Evolutionary conservation across 2,113 vertebrate genomes (phyloP).

Genomic region (Bufo bufo): DNA sequence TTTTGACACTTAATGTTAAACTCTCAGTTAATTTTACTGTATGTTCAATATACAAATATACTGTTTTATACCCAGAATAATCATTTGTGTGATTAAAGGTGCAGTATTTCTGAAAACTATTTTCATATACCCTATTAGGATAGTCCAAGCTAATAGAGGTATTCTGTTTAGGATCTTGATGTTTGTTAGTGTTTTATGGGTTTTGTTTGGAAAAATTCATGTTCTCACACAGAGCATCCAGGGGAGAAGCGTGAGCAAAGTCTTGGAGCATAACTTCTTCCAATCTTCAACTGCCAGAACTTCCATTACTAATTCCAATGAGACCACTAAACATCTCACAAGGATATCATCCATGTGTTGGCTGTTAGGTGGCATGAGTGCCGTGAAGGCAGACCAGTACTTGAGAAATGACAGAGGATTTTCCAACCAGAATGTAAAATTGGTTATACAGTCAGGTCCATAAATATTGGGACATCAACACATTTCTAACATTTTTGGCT

Average conservation of each 20-base stretch:
- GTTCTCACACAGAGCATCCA: background rate
- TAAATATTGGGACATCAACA: no score
- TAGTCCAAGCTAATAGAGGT: no score
- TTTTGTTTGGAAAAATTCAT: slow-evolving; percentile 31
- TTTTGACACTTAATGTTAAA: no score
- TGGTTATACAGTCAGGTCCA: no score
- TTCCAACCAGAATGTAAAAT: background rate
- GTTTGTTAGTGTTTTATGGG: slow-evolving; percentile 44
- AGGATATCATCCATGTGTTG: slow-evolving; percentile 5
- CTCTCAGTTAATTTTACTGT: no score
- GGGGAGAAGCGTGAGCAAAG: background rate
- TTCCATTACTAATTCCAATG: slow-evolving; percentile 43
- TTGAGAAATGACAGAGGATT: background rate
- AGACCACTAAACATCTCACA: background rate
- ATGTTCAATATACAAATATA: no score
- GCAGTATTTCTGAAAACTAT: no score
- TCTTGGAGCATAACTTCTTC: slow-evolving; percentile 18
- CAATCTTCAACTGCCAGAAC: slow-evolving; percentile 18
- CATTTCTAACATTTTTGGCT: no score
- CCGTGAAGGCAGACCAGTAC: no score
- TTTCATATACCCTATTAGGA: no score
- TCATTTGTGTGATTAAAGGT: no score
- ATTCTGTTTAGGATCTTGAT: background rate
- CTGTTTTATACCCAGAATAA: no score
- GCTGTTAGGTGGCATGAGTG: slow-evolving; percentile 11